phyloP scores from a whole-genome alignment of 2,888 invertebrate genomes.

The Heliconius aoede region DNA sequence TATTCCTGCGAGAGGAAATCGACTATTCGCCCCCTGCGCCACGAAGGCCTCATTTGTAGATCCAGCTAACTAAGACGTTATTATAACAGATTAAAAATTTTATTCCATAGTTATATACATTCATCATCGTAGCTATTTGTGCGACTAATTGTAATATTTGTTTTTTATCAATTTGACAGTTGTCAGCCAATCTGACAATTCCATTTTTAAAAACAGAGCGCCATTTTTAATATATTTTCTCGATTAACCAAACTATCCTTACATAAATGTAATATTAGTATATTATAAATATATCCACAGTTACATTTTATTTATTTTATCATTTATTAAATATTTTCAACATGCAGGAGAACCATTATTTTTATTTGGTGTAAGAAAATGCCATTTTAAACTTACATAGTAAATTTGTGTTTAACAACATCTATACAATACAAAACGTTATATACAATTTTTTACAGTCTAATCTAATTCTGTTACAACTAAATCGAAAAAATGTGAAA shows the following conservation, averaged over 20 bases:
- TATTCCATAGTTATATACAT: too few species aligned
- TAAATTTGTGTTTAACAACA: slow-evolving; percentile 38
- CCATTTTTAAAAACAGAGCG: not conserved
- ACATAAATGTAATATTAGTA: not conserved
- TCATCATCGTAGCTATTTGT: too few species aligned
- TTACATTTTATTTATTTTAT: not conserved
- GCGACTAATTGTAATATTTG: not conserved
- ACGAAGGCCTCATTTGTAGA: too few species aligned
- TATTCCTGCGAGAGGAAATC: too few species aligned
- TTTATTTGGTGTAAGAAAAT: slow-evolving; percentile 43
- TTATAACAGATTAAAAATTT: too few species aligned
- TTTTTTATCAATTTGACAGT: not conserved
- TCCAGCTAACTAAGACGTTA: too few species aligned
- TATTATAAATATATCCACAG: not conserved
- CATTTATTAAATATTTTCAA: slow-evolving; percentile 12
- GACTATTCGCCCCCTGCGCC: too few species aligned
- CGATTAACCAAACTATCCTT: not conserved
- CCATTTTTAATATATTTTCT: not conserved
- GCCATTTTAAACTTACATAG: slow-evolving; percentile 35
- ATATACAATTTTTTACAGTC: slow-evolving; percentile 39
- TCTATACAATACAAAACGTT: slow-evolving; percentile 40
- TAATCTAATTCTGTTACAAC: not conserved
- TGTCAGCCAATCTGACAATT: slow-evolving; percentile 1
- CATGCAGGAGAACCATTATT: slow-evolving; percentile 26
- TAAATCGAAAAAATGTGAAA: not conserved